Conservation (phyloP, 2,888 invertebrate species). For the Aphodius granarius region DNA sequence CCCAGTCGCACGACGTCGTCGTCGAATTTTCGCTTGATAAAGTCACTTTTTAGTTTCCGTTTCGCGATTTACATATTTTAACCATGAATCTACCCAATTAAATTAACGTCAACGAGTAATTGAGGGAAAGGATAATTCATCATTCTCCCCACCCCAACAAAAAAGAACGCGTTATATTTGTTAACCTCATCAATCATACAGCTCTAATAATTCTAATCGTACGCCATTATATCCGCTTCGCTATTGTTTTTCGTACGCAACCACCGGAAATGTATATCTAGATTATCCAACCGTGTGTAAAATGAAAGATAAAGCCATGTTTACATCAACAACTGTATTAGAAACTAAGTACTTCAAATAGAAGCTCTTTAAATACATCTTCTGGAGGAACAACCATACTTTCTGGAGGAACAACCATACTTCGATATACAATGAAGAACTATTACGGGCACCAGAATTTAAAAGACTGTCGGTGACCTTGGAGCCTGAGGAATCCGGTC, state of each 20-base stretch:
- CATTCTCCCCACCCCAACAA: not conserved
- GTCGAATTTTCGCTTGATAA: not conserved
- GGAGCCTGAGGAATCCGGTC: conserved; percentile 28
- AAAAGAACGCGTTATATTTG: not conserved
- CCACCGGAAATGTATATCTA: not conserved
- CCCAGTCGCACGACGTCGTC: not conserved
- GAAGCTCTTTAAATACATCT: no score
- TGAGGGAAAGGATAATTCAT: not conserved
- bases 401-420: not conserved
- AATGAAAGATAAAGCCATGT: not conserved
- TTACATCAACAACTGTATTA: no score
- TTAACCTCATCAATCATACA: not conserved
- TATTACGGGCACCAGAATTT: conserved; percentile 26
- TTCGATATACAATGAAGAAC: conserved; percentile 20
- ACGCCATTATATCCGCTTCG: not conserved
- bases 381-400: no score
- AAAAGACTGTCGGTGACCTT: conserved; percentile 24
- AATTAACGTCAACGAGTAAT: not conserved
- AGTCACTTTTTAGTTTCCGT: not conserved
- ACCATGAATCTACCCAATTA: not conserved
- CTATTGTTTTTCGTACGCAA: not conserved
- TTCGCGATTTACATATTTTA: not conserved
- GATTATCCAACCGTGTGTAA: not conserved
- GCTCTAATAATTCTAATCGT: not conserved
- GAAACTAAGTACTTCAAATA: no score